A percentile compares a stretch with the other conserved stretches of the same genome.
These are phyloP conservation scores for Procambarus virginalis DNA, from an alignment of 1,140 invertebrate genomes.

Conservation along the genomic window DNA sequence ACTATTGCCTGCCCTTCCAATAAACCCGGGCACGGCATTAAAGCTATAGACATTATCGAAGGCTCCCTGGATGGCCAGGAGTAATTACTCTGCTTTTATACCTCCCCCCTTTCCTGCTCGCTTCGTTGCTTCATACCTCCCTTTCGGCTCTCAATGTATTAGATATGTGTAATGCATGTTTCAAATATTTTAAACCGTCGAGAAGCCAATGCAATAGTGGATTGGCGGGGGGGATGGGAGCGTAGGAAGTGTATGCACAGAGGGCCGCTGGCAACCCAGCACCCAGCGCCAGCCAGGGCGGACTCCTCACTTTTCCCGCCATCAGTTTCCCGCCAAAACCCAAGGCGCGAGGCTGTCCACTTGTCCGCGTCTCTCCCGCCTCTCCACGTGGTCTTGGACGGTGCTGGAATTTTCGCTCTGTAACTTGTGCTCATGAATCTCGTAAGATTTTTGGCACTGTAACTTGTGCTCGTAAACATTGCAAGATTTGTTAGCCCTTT, in stretches of 20 bases:
- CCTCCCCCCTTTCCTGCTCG: background rate
- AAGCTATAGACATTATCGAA: slow-evolving; percentile 7
- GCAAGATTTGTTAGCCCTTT: background rate
- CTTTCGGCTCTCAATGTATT: background rate
- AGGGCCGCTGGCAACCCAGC: background rate
- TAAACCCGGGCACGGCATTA: background rate
- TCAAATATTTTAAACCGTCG: background rate
- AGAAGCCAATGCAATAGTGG: no score
- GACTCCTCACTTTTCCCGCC: slow-evolving; percentile 28
- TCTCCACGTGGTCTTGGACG: slow-evolving; percentile 36
- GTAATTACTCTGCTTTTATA: slow-evolving; percentile 5
- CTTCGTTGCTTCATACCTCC: background rate
- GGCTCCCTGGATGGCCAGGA: background rate
- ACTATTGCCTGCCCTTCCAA: background rate
- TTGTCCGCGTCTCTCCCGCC: slow-evolving; percentile 24
- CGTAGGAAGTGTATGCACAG: background rate
- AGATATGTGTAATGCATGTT: background rate
- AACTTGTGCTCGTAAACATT: background rate
- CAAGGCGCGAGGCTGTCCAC: slow-evolving; percentile 55
- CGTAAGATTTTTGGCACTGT: background rate
- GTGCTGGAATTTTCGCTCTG: background rate
- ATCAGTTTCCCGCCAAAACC: slow-evolving; percentile 63
- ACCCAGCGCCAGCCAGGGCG: background rate
- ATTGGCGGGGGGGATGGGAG: background rate
- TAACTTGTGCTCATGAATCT: background rate